These are phyloP conservation scores for Diploptera punctata DNA, from an alignment of 2,888 invertebrate genomes.

Conservation along the genomic window DNA sequence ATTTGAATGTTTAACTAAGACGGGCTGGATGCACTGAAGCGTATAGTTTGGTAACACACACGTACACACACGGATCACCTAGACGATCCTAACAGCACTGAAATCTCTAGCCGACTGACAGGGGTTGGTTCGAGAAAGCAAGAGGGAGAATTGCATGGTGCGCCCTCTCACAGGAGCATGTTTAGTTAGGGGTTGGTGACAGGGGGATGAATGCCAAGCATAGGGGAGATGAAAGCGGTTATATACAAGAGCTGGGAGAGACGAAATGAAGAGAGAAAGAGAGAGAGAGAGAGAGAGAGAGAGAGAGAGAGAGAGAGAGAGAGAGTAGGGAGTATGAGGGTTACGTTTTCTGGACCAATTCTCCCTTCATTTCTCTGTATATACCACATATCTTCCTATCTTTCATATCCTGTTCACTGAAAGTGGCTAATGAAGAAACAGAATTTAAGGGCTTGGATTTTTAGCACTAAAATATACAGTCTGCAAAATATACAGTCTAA, in stretches of 20 bases:
- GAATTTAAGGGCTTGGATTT: too few species aligned
- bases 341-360: conserved; percentile 24
- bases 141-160: conserved; percentile 5
- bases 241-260: conserved; percentile 5
- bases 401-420: too few species aligned
- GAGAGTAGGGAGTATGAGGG: conserved; percentile 18
- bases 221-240: conserved; percentile 23
- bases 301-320: not conserved
- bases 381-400: not conserved
- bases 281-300: not conserved
- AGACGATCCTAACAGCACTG: conserved; percentile 1
- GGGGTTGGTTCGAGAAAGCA: not conserved
- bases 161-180: conserved; percentile 32
- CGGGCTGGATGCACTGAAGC: not conserved
- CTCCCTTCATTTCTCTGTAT: conserved; percentile 5
- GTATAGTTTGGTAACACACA: not conserved
- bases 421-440: too few species aligned
- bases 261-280: not conserved
- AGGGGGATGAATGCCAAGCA: conserved; percentile 26
- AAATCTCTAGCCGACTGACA: conserved; percentile 21
- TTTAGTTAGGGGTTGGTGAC: conserved; percentile 41
- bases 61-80: conserved; percentile 11
- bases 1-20: not conserved
- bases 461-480: too few species aligned
- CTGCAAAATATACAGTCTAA: too few species aligned